These are phyloP conservation scores for Drosophila equinoxialis DNA, from an alignment of 1,140 invertebrate genomes.

Conservation along the genomic window DNA sequence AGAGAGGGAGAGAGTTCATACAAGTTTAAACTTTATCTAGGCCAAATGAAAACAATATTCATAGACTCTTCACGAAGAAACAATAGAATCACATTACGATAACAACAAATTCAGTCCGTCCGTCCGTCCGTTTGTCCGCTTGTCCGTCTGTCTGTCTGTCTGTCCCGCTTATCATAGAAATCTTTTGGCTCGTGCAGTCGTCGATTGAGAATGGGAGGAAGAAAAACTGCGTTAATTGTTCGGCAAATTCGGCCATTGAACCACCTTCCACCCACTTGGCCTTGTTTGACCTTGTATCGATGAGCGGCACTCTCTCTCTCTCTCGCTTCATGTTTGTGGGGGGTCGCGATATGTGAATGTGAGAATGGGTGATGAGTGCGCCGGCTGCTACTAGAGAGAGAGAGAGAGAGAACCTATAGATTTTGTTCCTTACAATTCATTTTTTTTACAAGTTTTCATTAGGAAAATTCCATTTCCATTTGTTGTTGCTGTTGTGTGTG, in stretches of 20 bases:
- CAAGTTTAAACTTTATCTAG: slow-evolving; percentile 34
- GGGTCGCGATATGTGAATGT: neutral
- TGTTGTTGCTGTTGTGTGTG: neutral
- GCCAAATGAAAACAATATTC: slow-evolving; percentile 15
- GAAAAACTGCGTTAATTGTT: slow-evolving; percentile 5
- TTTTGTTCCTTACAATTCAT: neutral
- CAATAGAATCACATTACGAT: slow-evolving; percentile 29
- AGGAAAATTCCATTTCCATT: slow-evolving; percentile 17
- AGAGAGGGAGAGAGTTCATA: slow-evolving; percentile 32
- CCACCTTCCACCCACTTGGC: slow-evolving; percentile 3
- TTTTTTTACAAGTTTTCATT: slow-evolving; percentile 16
- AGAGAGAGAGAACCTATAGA: neutral
- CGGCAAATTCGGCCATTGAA: slow-evolving; percentile 13
- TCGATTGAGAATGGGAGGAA: neutral
- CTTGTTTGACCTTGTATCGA: slow-evolving; percentile 10
- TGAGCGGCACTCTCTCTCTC: neutral
- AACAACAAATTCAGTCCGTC: neutral
- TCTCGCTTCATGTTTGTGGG: neutral
- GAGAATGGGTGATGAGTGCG: neutral
- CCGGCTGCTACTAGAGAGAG: too few species aligned
- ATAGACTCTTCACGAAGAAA: slow-evolving; percentile 10
- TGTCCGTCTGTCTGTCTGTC: neutral
- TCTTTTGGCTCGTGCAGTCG: neutral
- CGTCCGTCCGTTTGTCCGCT: too few species aligned
- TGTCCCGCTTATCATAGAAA: slow-evolving; percentile 34